phyloP scores from a whole-genome alignment of 2,797 vertebrate species.

The Denticeps clupeoides region DNA sequence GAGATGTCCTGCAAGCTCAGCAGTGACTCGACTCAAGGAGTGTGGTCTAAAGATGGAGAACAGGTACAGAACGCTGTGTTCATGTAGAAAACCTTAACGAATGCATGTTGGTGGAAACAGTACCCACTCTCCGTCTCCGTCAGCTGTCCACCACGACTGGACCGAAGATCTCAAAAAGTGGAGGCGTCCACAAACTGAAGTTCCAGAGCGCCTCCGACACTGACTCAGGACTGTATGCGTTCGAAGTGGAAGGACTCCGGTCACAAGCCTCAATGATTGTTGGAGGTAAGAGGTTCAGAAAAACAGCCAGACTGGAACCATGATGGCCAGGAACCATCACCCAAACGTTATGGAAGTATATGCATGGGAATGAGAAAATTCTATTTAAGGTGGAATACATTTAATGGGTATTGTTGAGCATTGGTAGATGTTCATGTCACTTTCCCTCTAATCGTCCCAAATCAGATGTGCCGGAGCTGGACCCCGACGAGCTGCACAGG shows the following conservation, averaged over 20 bases:
- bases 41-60: constrained; percentile 67
- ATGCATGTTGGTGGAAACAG: too few species aligned
- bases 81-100: too few species aligned
- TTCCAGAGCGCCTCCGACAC: constrained; percentile 47
- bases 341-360: too few species aligned
- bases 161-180: constrained; percentile 48
- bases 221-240: constrained; percentile 59
- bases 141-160: constrained; percentile 51
- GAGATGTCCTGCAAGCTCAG: constrained; percentile 55
- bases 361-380: too few species aligned
- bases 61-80: too few species aligned
- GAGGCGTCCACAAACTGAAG: constrained; percentile 47
- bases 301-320: too few species aligned
- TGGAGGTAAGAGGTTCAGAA: constrained; percentile 63
- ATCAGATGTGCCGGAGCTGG: constrained; percentile 60
- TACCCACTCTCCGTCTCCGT: too few species aligned
- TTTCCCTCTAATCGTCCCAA: neutral
- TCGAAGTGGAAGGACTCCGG: constrained; percentile 50
- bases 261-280: constrained; percentile 57
- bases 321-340: too few species aligned
- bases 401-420: too few species aligned
- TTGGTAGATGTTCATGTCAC: neutral
- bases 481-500: constrained; percentile 56
- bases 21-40: constrained; percentile 39
- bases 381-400: too few species aligned